Evolutionary conservation across 2,113 vertebrate genomes (phyloP).

Genomic region (Morone saxatilis): DNA sequence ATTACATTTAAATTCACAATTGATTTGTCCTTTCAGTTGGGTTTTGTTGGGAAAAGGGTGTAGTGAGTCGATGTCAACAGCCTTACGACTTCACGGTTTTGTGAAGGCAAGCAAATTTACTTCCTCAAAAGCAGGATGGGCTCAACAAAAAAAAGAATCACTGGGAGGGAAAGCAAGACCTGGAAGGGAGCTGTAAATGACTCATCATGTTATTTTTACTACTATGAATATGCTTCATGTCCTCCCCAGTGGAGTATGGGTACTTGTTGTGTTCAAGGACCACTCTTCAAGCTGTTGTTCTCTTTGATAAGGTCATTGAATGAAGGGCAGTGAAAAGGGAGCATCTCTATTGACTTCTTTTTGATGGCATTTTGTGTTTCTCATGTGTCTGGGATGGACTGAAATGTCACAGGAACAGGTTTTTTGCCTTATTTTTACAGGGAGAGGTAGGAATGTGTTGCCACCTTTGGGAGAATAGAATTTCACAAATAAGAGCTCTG

Average conservation of each 20-base stretch:
- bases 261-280: conserved; percentile 30
- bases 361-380: conserved; percentile 19
- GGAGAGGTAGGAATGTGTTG: neutral
- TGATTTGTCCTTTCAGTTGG: neutral
- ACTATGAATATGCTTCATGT: neutral
- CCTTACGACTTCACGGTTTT: neutral
- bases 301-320: conserved; percentile 44
- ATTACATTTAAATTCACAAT: conserved; percentile 33
- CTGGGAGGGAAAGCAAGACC: neutral
- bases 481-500: neutral
- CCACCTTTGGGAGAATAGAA: neutral
- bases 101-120: conserved; percentile 11
- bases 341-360: conserved; percentile 23
- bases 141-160: neutral
- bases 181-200: neutral
- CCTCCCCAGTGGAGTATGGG: neutral
- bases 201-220: neutral
- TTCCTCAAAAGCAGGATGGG: conserved; percentile 22
- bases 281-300: conserved; percentile 28
- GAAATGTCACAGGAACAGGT: conserved; percentile 35
- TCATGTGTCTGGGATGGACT: neutral
- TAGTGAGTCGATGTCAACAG: neutral
- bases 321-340: conserved; percentile 19
- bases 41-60: conserved; percentile 8
- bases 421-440: neutral